phyloP scores from a whole-genome alignment of 2,113 vertebrate genomes.

The Morone saxatilis region DNA sequence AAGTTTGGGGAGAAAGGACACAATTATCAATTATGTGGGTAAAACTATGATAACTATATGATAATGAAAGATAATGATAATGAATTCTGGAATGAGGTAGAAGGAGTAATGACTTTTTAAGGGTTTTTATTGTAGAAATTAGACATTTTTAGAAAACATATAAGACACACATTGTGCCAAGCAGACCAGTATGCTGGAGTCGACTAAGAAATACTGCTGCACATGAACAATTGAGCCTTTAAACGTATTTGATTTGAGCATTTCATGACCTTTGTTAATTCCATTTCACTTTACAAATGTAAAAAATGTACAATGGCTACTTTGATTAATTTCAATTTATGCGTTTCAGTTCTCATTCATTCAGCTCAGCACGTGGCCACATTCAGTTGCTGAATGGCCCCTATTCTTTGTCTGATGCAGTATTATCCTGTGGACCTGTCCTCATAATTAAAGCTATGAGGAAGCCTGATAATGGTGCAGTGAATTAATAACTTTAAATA shows the following conservation, averaged over 20 bases:
- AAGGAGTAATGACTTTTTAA: too few relatives aligned
- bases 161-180: too few relatives aligned
- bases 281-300: slow-evolving; percentile 25
- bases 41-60: too few relatives aligned
- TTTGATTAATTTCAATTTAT: slow-evolving; percentile 32
- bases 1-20: too few relatives aligned
- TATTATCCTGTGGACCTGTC: slow-evolving; percentile 33
- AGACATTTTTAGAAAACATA: too few relatives aligned
- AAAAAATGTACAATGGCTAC: slow-evolving; percentile 3
- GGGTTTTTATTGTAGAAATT: too few relatives aligned
- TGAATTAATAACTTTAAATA: slow-evolving; percentile 52
- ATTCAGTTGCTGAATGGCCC: slow-evolving; percentile 34
- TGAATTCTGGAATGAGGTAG: too few relatives aligned
- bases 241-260: background rate
- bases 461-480: slow-evolving; percentile 29
- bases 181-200: background rate
- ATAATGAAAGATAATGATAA: too few relatives aligned
- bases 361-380: slow-evolving; percentile 4
- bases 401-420: slow-evolving; percentile 15
- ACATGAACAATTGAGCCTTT: background rate
- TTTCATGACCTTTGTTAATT: slow-evolving; percentile 36
- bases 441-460: slow-evolving; percentile 40
- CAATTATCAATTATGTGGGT: too few relatives aligned
- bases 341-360: slow-evolving; percentile 23
- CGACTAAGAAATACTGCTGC: background rate